phyloP scores from a whole-genome alignment of 2,888 invertebrate genomes.

The Nephrotoma flavescens region DNA sequence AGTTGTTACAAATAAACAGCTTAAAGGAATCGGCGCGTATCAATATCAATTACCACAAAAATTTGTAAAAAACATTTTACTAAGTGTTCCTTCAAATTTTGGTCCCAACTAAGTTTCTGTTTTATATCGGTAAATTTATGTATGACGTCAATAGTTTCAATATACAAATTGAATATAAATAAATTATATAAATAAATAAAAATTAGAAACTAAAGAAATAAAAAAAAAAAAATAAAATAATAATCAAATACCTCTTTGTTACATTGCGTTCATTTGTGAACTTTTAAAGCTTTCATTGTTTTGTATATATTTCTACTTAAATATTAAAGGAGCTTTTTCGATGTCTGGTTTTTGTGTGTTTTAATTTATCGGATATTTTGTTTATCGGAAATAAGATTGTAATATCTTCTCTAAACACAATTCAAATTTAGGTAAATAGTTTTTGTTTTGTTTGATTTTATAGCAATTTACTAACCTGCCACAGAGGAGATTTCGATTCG shows the following conservation, averaged over 20 bases:
- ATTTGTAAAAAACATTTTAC: background rate
- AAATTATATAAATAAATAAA: background rate
- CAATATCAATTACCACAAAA: background rate
- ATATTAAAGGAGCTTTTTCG: background rate
- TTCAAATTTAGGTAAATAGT: background rate
- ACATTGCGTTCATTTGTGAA: background rate
- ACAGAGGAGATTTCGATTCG: background rate
- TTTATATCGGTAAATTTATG: background rate
- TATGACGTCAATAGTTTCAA: background rate
- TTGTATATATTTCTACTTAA: background rate
- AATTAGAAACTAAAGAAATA: background rate
- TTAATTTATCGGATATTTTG: background rate
- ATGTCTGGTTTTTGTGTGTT: background rate
- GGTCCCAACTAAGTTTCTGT: background rate
- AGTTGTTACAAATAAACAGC: too few relatives aligned
- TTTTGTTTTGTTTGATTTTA: background rate
- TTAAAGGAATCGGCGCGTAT: background rate
- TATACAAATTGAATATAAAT: background rate
- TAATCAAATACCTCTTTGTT: constrained; percentile 3
- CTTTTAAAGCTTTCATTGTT: background rate
- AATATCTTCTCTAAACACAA: background rate
- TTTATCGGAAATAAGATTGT: background rate
- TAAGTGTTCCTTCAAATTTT: background rate
- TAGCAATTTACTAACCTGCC: background rate
- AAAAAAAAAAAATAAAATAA: background rate